Evolutionary conservation across 1,140 invertebrate species (phyloP).

Genomic region (Aporrectodea caliginosa): DNA sequence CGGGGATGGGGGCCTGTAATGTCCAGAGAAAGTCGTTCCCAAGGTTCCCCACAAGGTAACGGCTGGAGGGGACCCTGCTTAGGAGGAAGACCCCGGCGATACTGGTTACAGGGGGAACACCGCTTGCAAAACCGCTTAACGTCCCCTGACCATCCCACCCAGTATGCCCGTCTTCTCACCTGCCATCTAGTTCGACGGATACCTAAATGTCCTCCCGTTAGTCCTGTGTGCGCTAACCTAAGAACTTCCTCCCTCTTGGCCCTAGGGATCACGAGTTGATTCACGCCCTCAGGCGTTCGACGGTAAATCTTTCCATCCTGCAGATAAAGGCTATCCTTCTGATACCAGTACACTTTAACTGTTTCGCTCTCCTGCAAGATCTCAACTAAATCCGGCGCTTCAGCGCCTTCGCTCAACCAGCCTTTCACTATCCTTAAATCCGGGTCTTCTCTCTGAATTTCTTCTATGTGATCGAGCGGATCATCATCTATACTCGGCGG

Average conservation of each 20-base stretch:
- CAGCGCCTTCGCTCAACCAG: background rate
- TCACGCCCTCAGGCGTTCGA: background rate
- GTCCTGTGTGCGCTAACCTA: background rate
- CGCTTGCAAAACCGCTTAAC: too few species aligned
- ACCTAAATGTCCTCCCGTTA: background rate
- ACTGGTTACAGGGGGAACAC: too few species aligned
- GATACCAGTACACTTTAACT: background rate
- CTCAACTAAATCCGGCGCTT: background rate
- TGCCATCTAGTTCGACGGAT: constrained; percentile 43
- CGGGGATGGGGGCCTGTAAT: constrained; percentile 22
- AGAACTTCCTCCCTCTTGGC: background rate
- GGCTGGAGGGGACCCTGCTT: too few species aligned
- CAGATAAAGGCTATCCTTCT: background rate
- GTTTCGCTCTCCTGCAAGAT: background rate
- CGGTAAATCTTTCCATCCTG: background rate
- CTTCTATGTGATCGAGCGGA: background rate
- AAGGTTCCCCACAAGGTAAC: background rate
- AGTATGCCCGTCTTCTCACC: too few species aligned
- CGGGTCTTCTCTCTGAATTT: background rate
- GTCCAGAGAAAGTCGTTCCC: constrained; percentile 22
- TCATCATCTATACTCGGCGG: background rate
- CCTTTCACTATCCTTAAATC: background rate
- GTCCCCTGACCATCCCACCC: too few species aligned
- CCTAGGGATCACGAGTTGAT: background rate
- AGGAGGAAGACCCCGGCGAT: too few species aligned